Conservation (phyloP, 1,140 invertebrate genomes). For the Carposina sasakii region DNA sequence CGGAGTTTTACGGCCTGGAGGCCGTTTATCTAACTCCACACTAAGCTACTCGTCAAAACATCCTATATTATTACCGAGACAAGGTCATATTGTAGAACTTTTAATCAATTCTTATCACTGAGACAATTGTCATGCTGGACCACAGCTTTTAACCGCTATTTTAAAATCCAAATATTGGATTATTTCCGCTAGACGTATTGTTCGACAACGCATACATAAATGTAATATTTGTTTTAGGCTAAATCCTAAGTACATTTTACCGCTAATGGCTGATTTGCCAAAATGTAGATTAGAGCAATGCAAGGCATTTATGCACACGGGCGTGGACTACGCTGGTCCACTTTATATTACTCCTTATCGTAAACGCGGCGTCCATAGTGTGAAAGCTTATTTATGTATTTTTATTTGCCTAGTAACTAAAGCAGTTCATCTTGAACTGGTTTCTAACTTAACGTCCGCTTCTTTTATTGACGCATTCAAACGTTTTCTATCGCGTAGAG, state of each 20-base stretch:
- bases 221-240: conserved; percentile 11
- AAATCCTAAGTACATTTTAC: not conserved
- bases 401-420: conserved; percentile 47
- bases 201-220: conserved; percentile 9
- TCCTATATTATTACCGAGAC: conserved; percentile 18
- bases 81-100: conserved; percentile 22
- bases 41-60: conserved; percentile 17
- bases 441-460: conserved; percentile 34
- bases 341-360: conserved; percentile 21
- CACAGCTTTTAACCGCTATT: conserved; percentile 22
- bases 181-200: conserved; percentile 14
- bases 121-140: conserved; percentile 31
- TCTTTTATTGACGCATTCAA: conserved; percentile 37
- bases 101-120: conserved; percentile 35
- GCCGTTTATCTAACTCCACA: conserved; percentile 37
- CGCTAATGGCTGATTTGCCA: conserved; percentile 36
- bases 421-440: conserved; percentile 51
- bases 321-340: conserved; percentile 40
- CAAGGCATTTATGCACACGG: conserved; percentile 36
- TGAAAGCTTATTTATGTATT: conserved; percentile 40
- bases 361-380: conserved; percentile 10
- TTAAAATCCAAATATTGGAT: conserved; percentile 39
- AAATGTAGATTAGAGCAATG: conserved; percentile 14
- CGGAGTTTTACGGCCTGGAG: conserved; percentile 54
- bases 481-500: conserved; percentile 41